phyloP scores from a whole-genome alignment of 2,113 vertebrate genomes.

The Nettapus auritus region DNA sequence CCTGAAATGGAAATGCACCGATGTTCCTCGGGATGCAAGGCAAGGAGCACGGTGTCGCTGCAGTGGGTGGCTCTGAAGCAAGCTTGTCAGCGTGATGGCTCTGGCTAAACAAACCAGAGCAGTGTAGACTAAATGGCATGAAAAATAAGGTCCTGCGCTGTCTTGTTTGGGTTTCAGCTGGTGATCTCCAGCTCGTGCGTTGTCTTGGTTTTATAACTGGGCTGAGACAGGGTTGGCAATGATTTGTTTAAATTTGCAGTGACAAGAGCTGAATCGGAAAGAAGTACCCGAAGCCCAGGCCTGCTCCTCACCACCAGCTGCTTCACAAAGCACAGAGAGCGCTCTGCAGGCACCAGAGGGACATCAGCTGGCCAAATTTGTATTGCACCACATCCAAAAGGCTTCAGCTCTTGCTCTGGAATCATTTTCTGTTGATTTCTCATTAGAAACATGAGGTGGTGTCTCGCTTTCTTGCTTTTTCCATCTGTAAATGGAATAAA shows the following conservation, averaged over 20 bases:
- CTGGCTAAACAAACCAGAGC: neutral
- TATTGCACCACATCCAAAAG: accelerated
- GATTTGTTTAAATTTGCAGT: neutral
- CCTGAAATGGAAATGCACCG: neutral
- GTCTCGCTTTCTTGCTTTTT: neutral
- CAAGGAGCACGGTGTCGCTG: neutral
- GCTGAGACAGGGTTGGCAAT: neutral
- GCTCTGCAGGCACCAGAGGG: neutral
- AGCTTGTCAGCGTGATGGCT: neutral
- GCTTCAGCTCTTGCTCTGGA: neutral
- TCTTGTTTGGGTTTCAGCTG: neutral
- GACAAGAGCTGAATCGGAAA: neutral
- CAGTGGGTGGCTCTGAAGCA: neutral
- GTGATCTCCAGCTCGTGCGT: neutral
- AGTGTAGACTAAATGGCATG: neutral
- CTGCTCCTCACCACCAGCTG: neutral
- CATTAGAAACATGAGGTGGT: neutral
- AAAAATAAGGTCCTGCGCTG: accelerated
- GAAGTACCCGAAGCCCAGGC: neutral
- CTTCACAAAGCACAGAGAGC: neutral
- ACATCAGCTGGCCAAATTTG: neutral
- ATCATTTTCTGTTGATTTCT: neutral
- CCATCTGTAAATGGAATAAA: neutral
- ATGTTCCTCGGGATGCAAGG: neutral
- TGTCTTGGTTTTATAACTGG: neutral